phyloP scores from a whole-genome alignment of 2,113 vertebrate genomes.

The Python bivittatus region DNA sequence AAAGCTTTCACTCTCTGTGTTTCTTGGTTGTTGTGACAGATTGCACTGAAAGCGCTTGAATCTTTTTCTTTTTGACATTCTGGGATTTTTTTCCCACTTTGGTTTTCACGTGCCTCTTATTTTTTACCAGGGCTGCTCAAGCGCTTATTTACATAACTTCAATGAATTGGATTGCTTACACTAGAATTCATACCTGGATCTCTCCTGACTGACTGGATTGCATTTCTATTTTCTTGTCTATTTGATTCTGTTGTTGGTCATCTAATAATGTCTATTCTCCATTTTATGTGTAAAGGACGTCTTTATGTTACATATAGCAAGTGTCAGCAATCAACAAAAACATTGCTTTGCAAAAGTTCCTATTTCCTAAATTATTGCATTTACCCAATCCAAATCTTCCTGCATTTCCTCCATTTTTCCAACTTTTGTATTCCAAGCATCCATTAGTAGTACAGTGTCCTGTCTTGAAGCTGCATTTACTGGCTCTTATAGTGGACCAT shows the following conservation, averaged over 20 bases:
- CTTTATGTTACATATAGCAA: neutral
- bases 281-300: neutral
- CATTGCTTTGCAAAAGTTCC: too few relatives aligned
- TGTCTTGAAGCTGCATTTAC: too few relatives aligned
- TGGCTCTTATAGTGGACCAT: neutral
- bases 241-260: neutral
- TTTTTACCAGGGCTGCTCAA: neutral
- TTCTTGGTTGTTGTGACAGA: neutral
- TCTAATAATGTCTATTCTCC: neutral
- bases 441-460: too few relatives aligned
- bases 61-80: neutral
- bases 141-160: neutral
- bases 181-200: neutral
- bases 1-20: neutral
- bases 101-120: neutral
- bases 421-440: too few relatives aligned
- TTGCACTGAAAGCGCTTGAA: neutral
- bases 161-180: neutral
- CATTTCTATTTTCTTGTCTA: neutral
- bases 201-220: neutral
- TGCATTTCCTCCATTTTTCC: too few relatives aligned
- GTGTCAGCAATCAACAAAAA: neutral
- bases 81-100: neutral
- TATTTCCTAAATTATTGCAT: too few relatives aligned
- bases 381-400: too few relatives aligned